These are phyloP conservation scores for Alviniconcha marisindica DNA, from an alignment of 1,140 invertebrate genomes.

Conservation along the genomic window DNA sequence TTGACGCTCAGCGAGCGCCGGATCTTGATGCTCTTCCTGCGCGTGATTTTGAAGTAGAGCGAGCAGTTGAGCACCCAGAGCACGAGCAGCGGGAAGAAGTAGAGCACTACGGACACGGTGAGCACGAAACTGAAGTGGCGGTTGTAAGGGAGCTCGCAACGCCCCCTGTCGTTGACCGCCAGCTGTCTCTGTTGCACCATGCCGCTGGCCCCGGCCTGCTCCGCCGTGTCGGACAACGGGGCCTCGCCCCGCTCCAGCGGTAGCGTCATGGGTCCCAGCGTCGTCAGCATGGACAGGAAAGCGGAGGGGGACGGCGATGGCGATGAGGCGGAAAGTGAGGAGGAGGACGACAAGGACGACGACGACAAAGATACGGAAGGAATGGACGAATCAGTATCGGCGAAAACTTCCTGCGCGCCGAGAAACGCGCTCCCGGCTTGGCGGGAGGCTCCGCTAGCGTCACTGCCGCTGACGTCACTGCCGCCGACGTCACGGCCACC, in stretches of 20 bases:
- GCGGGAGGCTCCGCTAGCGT: neutral
- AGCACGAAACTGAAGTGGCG: constrained; percentile 51
- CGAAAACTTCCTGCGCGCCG: too few species aligned
- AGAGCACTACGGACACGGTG: constrained; percentile 59
- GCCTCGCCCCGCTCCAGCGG: neutral
- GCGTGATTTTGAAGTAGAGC: constrained; percentile 65
- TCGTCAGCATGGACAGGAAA: too few species aligned
- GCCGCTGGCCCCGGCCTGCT: neutral
- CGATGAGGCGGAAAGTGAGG: neutral
- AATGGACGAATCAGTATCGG: neutral
- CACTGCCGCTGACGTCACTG: neutral
- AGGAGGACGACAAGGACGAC: neutral
- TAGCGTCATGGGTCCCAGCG: too few species aligned
- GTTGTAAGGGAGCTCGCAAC: constrained; percentile 55
- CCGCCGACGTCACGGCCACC: neutral
- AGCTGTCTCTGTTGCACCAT: neutral
- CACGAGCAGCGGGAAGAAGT: constrained; percentile 58
- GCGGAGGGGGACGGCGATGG: neutral
- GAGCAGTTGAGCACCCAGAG: constrained; percentile 63
- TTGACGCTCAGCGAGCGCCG: constrained; percentile 60
- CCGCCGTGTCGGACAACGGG: neutral
- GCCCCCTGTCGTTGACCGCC: neutral
- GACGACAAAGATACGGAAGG: neutral
- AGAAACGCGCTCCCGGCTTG: too few species aligned
- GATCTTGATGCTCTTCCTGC: constrained; percentile 64